Evolutionary conservation across 2,113 vertebrate genomes (phyloP).

Genomic region (Haplochromis burtoni): DNA sequence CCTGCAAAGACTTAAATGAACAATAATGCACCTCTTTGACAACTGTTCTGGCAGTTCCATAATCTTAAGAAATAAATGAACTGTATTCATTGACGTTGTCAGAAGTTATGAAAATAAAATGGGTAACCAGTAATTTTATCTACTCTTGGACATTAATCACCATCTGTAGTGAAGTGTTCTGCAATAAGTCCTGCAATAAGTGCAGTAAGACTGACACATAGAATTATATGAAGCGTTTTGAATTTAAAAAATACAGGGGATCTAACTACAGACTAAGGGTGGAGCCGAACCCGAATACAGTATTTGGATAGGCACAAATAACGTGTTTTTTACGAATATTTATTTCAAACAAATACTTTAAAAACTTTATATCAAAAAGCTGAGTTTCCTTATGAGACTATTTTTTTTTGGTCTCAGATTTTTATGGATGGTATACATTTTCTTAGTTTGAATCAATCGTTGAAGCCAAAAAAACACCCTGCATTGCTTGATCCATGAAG

Average conservation of each 20-base stretch:
- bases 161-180: neutral
- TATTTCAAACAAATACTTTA: neutral
- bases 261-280: neutral
- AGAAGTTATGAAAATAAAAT: neutral
- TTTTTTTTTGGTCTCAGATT: neutral
- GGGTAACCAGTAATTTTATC: neutral
- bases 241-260: neutral
- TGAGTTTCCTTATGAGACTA: neutral
- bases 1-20: neutral
- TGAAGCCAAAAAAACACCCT: neutral
- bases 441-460: neutral
- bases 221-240: neutral
- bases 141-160: neutral
- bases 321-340: neutral
- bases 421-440: neutral
- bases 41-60: neutral
- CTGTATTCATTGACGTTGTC: neutral
- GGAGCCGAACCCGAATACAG: neutral
- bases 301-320: neutral
- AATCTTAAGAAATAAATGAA: neutral
- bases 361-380: neutral
- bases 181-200: neutral
- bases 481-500: neutral
- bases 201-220: neutral
- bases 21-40: neutral